Base-by-base conservation (phyloP, 1,140 invertebrate genomes). In the Anoplolepis gracilipes region DNA sequence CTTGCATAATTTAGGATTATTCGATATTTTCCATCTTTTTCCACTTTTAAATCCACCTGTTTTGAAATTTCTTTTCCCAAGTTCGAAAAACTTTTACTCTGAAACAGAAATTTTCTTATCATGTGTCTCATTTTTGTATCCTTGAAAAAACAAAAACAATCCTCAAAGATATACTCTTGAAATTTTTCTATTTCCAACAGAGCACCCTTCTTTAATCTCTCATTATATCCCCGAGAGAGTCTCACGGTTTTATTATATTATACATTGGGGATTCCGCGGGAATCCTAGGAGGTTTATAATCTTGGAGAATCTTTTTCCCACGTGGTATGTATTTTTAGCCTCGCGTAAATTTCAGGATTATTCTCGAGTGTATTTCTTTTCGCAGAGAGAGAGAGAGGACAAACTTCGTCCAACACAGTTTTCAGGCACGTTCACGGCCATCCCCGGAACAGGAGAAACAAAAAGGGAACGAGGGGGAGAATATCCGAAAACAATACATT, bases 401-500 rank as follows among this genome's bases (percentile, higher is more conserved):
- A n/a, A n/a, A n/a, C 22, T 16, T 77, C 39, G 28, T n/a, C 42
- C n/a, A n/a, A 22, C 6, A 25, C 36, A 42, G 78, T 59, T 57
- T 61, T 82, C 55, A 55, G 55, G 2, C 53, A 25, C 36, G 39
- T 70, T 57, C 49, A 22, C 28, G 78, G 28, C 69, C 46, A 46
- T 79, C 65, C 64, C 59, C 36, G 61, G 73, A 79, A 90, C 57
- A 25, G 79, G 85, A 46, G 42, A 67, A 82, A 90, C 3, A 88
- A 89, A 90, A 89, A 77, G 76, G 36, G 76, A 85, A 87, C 76
- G 88, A 87, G 72, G 67, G 78, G 57, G 30, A 88, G 89, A 88
- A 86, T 90, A 90, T 90, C 89, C 84, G 89, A 90, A 90, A 90
- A 90, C 89, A 90, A 90, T 90, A 90, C 86, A 88, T 90, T 87